A percentile compares a stretch with the other conserved stretches of the same genome.
Conservation (phyloP, 2,797 vertebrate species). For the Mastacembelus armatus region DNA sequence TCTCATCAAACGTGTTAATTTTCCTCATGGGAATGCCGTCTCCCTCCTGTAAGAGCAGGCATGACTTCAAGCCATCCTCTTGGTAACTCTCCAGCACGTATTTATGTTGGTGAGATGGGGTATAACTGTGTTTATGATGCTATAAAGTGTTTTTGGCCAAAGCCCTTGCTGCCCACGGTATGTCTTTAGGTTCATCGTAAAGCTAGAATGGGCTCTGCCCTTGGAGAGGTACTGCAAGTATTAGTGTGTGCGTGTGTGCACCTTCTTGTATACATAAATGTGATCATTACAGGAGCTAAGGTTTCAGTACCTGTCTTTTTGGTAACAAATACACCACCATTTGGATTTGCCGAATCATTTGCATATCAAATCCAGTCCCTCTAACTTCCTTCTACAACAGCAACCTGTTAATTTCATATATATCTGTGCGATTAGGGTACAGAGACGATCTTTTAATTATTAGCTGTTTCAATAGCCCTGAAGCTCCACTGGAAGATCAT, state of each 20-base stretch:
- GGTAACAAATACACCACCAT: slow-evolving; percentile 29
- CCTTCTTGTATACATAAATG: slow-evolving; percentile 41
- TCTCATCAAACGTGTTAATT: slow-evolving; percentile 28
- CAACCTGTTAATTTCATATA: too few relatives aligned
- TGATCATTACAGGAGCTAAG: slow-evolving; percentile 22
- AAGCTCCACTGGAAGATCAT: not conserved
- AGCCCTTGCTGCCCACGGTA: slow-evolving; percentile 55
- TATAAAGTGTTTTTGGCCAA: slow-evolving; percentile 79
- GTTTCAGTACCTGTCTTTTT: too few relatives aligned
- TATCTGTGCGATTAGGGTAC: too few relatives aligned
- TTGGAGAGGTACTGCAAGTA: slow-evolving; percentile 64
- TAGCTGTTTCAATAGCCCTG: not conserved
- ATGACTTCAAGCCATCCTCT: slow-evolving; percentile 54
- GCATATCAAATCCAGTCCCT: too few relatives aligned
- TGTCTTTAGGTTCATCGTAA: slow-evolving; percentile 75
- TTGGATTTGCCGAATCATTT: slow-evolving; percentile 10
- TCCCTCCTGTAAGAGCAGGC: slow-evolving; percentile 34
- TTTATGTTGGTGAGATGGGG: slow-evolving; percentile 73
- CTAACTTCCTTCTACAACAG: too few relatives aligned
- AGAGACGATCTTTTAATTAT: too few relatives aligned
- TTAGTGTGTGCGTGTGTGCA: slow-evolving; percentile 29
- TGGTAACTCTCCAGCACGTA: slow-evolving; percentile 69
- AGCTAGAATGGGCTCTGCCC: slow-evolving; percentile 71
- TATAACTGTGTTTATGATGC: slow-evolving; percentile 81
- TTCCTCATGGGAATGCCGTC: slow-evolving; percentile 22